Conservation (phyloP, 2,113 vertebrate genomes). For the Petrocephalus microphthalmus region DNA sequence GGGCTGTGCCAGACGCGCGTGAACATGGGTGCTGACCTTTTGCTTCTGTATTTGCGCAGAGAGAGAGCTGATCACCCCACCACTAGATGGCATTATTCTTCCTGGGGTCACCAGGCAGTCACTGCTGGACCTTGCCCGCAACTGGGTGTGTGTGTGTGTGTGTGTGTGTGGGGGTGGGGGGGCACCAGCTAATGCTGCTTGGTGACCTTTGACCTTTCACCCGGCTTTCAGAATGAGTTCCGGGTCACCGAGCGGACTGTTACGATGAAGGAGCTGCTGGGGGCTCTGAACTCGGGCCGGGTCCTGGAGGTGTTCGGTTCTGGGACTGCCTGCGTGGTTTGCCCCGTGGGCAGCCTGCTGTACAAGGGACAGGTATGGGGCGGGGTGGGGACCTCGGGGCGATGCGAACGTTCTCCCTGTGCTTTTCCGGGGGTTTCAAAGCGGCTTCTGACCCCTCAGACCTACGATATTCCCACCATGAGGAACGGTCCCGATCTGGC, state of each 20-base stretch:
- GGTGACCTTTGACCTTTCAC: not conserved
- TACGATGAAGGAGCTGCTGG: constrained; percentile 64
- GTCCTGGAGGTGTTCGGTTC: constrained; percentile 78
- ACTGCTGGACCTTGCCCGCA: constrained; percentile 70
- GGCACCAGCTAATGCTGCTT: not conserved
- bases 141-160: constrained; percentile 63
- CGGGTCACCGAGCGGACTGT: constrained; percentile 66
- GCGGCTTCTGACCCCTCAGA: constrained; percentile 44
- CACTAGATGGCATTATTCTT: constrained; percentile 77
- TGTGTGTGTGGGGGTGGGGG: not conserved
- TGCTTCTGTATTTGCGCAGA: constrained; percentile 47
- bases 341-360: constrained; percentile 73
- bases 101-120: constrained; percentile 79
- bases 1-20: not conserved
- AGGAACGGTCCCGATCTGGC: constrained; percentile 74
- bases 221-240: constrained; percentile 67
- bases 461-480: constrained; percentile 76
- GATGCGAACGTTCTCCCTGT: not conserved
- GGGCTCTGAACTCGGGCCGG: constrained; percentile 58
- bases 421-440: not conserved
- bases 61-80: constrained; percentile 72
- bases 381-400: not conserved
- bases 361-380: constrained; percentile 67
- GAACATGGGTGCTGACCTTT: not conserved
- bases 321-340: constrained; percentile 81